A percentile compares a stretch with the other conserved stretches of the same genome.
phyloP scores from a whole-genome alignment of 2,113 vertebrate species.

The Tympanuchus pallidicinctus region DNA sequence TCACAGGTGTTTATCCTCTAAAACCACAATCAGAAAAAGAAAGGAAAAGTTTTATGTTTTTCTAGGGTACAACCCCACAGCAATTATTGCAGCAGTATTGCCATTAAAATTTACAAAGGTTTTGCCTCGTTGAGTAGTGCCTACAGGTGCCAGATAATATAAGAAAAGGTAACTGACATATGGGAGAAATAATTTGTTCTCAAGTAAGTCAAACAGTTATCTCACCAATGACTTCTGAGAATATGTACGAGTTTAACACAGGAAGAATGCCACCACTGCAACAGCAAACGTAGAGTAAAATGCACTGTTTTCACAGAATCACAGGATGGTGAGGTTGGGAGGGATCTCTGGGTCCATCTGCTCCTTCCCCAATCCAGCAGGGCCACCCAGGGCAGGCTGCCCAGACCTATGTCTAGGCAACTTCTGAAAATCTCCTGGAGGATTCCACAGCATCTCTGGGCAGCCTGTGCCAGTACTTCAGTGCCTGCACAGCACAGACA shows the following conservation, averaged over 20 bases:
- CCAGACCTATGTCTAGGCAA: neutral
- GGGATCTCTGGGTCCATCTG: neutral
- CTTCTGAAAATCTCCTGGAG: neutral
- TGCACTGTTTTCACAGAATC: neutral
- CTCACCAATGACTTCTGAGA: neutral
- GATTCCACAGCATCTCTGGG: too few relatives aligned
- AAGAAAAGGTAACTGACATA: neutral
- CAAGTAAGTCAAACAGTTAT: neutral
- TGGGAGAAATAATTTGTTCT: neutral
- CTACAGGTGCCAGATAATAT: neutral
- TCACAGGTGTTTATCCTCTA: neutral
- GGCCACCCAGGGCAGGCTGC: neutral
- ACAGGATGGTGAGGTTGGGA: neutral
- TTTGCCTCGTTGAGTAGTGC: constrained; percentile 20
- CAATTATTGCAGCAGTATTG: constrained; percentile 15
- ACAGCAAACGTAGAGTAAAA: neutral
- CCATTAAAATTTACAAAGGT: constrained; percentile 22
- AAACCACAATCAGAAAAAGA: neutral
- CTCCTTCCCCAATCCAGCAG: neutral
- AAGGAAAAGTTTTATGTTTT: neutral
- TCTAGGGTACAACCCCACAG: neutral
- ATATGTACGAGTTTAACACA: neutral
- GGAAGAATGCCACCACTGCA: neutral
- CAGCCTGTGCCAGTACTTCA: accelerated
- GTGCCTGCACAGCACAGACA: neutral